Percentiles rank a stretch among this genome's conserved stretches.
These are phyloP conservation scores for Astyanax mexicanus DNA, from an alignment of 2,797 vertebrate genomes.

Conservation along the genomic window DNA sequence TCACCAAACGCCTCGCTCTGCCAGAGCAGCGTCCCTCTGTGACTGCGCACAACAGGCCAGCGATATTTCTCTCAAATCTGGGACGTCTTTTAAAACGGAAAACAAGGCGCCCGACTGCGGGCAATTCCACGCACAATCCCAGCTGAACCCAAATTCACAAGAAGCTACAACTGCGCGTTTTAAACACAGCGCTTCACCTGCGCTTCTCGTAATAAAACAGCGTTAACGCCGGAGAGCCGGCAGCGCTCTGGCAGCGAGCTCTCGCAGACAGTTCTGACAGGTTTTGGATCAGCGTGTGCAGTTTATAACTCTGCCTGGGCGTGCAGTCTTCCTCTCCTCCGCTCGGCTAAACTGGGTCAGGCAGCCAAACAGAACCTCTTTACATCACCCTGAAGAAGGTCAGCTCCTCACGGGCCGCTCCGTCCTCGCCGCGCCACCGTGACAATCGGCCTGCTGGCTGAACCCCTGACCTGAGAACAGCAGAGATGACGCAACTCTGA, in stretches of 20 bases:
- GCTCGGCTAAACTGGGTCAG: slow-evolving; percentile 49
- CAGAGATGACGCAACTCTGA: slow-evolving; percentile 14
- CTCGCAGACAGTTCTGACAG: slow-evolving; percentile 35
- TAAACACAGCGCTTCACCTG: background rate
- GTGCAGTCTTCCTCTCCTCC: slow-evolving; percentile 44
- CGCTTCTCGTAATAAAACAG: slow-evolving; percentile 10
- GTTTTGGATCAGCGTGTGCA: slow-evolving; percentile 10
- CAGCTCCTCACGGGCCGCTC: slow-evolving; percentile 14
- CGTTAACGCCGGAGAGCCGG: background rate
- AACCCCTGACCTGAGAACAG: slow-evolving; percentile 35
- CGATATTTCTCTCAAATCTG: background rate
- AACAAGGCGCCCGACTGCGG: background rate
- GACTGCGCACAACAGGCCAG: slow-evolving; percentile 2
- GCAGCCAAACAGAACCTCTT: slow-evolving; percentile 29
- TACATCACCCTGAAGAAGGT: slow-evolving; percentile 39
- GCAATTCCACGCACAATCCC: background rate
- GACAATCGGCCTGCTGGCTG: slow-evolving; percentile 25
- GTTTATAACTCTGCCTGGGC: slow-evolving; percentile 35
- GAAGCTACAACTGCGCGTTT: slow-evolving; percentile 7
- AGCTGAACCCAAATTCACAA: slow-evolving; percentile 6
- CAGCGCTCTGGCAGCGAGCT: background rate
- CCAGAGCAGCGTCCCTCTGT: background rate
- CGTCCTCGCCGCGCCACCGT: slow-evolving; percentile 19
- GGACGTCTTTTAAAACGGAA: background rate
- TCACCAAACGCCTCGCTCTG: background rate